These are phyloP conservation scores for Cistogaster globosa DNA, from an alignment of 2,888 invertebrate species.

Conservation along the genomic window DNA sequence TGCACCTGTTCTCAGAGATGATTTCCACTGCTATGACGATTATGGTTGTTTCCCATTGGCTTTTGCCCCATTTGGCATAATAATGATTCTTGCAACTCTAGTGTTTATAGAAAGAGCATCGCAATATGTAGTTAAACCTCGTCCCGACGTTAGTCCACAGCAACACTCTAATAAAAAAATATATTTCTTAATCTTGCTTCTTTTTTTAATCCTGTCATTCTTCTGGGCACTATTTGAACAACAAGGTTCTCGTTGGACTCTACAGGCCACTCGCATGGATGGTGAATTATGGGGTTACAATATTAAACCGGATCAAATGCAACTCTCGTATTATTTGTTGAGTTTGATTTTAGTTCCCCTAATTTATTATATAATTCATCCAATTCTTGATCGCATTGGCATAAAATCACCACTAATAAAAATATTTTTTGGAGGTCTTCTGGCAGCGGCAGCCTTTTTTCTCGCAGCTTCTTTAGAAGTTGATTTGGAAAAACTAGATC, in stretches of 20 bases:
- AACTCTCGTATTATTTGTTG: constrained; percentile 83
- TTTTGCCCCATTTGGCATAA: background rate
- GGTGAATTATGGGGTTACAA: constrained; percentile 85
- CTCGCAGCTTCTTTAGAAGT: background rate
- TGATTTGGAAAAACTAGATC: background rate
- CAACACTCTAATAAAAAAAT: background rate
- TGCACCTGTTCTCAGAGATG: background rate
- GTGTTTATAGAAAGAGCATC: background rate
- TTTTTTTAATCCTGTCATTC: background rate
- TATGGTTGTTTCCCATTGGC: background rate
- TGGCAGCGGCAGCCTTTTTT: background rate
- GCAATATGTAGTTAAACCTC: too few relatives aligned
- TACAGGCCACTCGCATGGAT: constrained; percentile 95
- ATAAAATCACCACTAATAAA: background rate
- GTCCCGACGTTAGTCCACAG: background rate
- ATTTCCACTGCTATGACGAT: background rate
- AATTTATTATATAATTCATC: background rate
- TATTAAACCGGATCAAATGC: constrained; percentile 97
- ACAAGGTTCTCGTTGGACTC: constrained; percentile 96
- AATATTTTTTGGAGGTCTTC: background rate
- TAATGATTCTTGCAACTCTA: background rate
- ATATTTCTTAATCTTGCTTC: background rate
- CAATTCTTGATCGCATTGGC: background rate
- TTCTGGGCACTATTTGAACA: background rate
- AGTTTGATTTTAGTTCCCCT: background rate